Evolutionary conservation across 2,113 vertebrate genomes (phyloP).

Genomic region (Caretta caretta): DNA sequence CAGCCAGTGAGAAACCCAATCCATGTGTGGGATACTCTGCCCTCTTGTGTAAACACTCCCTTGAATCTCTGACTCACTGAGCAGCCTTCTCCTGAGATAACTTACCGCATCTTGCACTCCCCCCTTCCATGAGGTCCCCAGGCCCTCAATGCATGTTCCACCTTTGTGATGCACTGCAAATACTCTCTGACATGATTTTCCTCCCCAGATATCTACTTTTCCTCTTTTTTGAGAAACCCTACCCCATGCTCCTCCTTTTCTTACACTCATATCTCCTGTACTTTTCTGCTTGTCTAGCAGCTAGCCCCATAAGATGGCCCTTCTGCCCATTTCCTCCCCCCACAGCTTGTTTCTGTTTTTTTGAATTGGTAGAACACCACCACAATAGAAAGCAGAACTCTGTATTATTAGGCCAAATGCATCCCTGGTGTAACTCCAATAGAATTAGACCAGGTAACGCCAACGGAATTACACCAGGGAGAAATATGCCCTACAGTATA

Average conservation of each 20-base stretch:
- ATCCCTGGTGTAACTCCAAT: background rate
- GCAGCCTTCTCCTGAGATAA: rapidly evolving
- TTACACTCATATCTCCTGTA: background rate
- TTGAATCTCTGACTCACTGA: background rate
- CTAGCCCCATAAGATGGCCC: background rate
- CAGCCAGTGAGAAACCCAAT: rapidly evolving
- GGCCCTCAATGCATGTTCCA: background rate
- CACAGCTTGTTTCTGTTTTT: background rate
- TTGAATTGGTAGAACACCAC: background rate
- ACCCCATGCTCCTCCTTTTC: background rate
- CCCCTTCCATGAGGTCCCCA: background rate
- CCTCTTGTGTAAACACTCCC: background rate
- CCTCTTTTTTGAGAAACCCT: background rate
- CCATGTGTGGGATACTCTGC: background rate
- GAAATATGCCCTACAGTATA: background rate
- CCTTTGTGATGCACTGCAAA: background rate
- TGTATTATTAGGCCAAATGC: background rate
- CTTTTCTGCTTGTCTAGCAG: background rate
- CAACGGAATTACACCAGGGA: background rate
- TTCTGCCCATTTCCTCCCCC: background rate
- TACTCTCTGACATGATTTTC: rapidly evolving
- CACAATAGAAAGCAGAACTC: background rate
- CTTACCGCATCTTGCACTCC: background rate
- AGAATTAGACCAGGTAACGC: background rate
- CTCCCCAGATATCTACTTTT: background rate